These are phyloP conservation scores for Phrynosoma platyrhinos DNA, from an alignment of 2,113 vertebrate genomes.

Conservation along the genomic window DNA sequence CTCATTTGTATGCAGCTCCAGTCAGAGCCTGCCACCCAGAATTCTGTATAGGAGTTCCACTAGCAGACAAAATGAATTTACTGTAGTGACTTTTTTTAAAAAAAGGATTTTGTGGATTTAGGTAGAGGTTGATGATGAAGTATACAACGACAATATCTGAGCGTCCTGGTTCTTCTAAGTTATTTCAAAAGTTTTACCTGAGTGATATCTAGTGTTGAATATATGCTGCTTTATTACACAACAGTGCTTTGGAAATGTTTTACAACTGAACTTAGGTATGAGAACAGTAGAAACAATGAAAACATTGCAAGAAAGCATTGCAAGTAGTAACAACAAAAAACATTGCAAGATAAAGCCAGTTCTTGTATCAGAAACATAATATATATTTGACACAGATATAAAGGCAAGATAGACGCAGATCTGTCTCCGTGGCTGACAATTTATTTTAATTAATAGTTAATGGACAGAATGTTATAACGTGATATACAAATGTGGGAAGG, in stretches of 20 bases:
- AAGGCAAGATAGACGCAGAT: neutral
- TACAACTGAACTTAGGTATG: neutral
- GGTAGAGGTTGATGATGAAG: conserved; percentile 37
- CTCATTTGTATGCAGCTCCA: conserved; percentile 87
- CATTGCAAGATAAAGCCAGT: neutral
- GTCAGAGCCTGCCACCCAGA: conserved; percentile 84
- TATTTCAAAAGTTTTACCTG: neutral
- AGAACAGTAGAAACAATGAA: neutral
- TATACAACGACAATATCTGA: neutral
- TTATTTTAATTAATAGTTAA: neutral
- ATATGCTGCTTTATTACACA: neutral
- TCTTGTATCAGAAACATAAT: neutral
- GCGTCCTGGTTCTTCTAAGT: neutral
- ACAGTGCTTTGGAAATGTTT: neutral
- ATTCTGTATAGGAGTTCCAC: conserved; percentile 74
- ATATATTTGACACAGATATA: neutral
- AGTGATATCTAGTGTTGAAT: neutral
- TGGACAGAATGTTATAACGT: neutral
- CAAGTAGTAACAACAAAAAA: neutral
- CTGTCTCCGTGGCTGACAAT: neutral
- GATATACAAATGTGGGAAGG: neutral
- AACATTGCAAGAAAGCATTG: neutral
- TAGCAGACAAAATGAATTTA: conserved; percentile 74
- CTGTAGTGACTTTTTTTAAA: conserved; percentile 42
- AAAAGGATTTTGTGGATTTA: conserved; percentile 26